These are phyloP conservation scores for Adrianichthys oophorus DNA, from an alignment of 2,797 vertebrate species.

Conservation along the genomic window DNA sequence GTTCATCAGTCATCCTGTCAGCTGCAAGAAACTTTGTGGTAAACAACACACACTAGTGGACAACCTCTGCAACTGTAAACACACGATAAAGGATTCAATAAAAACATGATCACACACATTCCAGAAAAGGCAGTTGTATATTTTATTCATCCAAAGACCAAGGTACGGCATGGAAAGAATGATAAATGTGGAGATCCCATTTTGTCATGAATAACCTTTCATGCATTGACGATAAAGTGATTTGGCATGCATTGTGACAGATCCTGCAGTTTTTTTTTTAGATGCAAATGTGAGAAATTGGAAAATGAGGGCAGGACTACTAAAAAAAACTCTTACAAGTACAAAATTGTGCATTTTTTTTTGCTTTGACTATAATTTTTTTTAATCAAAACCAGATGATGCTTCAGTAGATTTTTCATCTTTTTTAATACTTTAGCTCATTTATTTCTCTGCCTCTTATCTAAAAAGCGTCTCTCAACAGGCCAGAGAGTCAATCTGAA, in stretches of 20 bases:
- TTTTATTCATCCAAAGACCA: constrained; percentile 78
- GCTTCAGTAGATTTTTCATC: constrained; percentile 4
- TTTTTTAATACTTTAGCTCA: constrained; percentile 22
- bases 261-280: constrained; percentile 38
- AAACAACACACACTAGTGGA: constrained; percentile 51
- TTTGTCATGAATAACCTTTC: constrained; percentile 40
- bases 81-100: neutral
- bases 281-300: constrained; percentile 52
- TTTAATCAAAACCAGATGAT: constrained; percentile 31
- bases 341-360: constrained; percentile 55
- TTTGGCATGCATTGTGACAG: constrained; percentile 58
- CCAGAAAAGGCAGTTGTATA: constrained; percentile 73
- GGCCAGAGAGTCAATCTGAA: neutral
- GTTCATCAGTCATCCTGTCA: neutral
- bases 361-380: constrained; percentile 23
- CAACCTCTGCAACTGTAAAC: constrained; percentile 16
- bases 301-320: constrained; percentile 43
- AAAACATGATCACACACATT: constrained; percentile 16
- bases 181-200: constrained; percentile 50
- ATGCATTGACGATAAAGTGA: constrained; percentile 64
- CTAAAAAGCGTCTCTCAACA: constrained; percentile 4
- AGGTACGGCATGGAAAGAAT: constrained; percentile 75
- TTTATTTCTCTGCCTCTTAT: constrained; percentile 6
- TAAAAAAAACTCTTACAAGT: constrained; percentile 50
- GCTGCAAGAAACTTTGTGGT: constrained; percentile 4